Base-by-base conservation (phyloP, 2,797 vertebrate genomes). In the Ctenosaura bakeri region DNA sequence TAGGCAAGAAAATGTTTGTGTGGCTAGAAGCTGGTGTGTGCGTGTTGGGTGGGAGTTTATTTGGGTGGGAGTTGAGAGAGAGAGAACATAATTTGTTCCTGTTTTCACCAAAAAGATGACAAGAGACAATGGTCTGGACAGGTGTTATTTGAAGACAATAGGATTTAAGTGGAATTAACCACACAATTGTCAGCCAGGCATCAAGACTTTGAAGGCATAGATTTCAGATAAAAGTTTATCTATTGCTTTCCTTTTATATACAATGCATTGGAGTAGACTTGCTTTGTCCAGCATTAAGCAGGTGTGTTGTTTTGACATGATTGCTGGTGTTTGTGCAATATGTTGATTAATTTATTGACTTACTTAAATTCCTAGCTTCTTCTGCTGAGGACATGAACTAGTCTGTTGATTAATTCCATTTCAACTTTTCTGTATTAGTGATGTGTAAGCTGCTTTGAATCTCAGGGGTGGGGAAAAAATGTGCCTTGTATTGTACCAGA, bases 141-240 rank as follows among this genome's bases (percentile, higher is more conserved):
- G 42, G 42, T 46, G 42, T 46, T 46, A 7, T 73, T 32, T 35
- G 26, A 46, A 46, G 18, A 54, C 32, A 35, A 73, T 56, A 64
- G 13, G 50, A 88, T 22, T 88, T 71, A 81, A 52, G 69, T 35
- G 6, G 38, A 13, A 85, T 85, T 71, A 71, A 85, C 42, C 42
- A 54, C 13, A 26, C 42, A 50, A 81, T 38, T 4, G 4, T 10
- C 14, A 71, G 38, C 26, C 69, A 59, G 14, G 18, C 42, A 71
- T 64, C 42, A 69, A 69, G 24, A 46, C 26, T 73, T 6, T n/a
- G 29, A 52, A 82, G n/a, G 12, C 8, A 74, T 3, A 1, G 52
- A 50, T 59, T 83, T 83, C 38, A 74, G 52, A 83, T 83, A 83
- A 29, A 88, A 32, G 52, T 59, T 88, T 83, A 56, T n/a, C 42